Evolutionary conservation across 2,888 invertebrate genomes (phyloP), one percentile per base, ranked within the genome.

Genomic region (Acanthosoma haemorrhoidale): DNA sequence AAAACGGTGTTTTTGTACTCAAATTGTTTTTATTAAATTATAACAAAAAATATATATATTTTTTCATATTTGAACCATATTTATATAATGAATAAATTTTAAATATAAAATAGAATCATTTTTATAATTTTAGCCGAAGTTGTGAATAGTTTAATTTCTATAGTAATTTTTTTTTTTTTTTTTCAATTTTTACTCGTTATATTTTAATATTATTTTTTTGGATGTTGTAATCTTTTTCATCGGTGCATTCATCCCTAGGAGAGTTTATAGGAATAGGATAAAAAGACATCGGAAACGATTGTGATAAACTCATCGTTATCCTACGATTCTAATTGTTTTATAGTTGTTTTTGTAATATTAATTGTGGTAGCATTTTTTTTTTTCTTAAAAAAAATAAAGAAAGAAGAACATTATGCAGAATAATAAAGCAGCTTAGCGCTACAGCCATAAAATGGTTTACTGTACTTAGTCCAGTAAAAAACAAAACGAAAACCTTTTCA

Each of bases 51-150:
- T 61, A 73, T 71, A 72, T 70, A 70, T 73, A 73, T 73, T 71
- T 73, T 73, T 73, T 73, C 73, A 73, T 73, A 73, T 72, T 72
- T 72, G 73, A 73, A 73, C 73, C 68, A 73, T 73, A 73, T 73
- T 73, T 73, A 73, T 73, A 73, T 72, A 72, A 72, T 70, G 69
- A 70, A 70, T 70, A 70, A 39, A 39, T 60, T 51, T 63, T 63
- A 69, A 61, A 63, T 69, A 51, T 68, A 68, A 68, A 21, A 13
- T 60, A 32, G 39, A 32, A 69, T 32, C 51, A 51, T 63, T 69
- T 63, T 69, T 69, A 43, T 69, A 51, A 69, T 69, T 63, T 68
- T 68, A 68, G 68, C 68, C 34, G 38, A 60, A 41, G 36, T 67
- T 67, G 72, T 72, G 68, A 57, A 68, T 68, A 57, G 70, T 72